A percentile compares a stretch with the other conserved stretches of the same genome.
These are phyloP conservation scores for Parasteatoda lunata DNA, from an alignment of 2,888 invertebrate species.

Conservation along the genomic window DNA sequence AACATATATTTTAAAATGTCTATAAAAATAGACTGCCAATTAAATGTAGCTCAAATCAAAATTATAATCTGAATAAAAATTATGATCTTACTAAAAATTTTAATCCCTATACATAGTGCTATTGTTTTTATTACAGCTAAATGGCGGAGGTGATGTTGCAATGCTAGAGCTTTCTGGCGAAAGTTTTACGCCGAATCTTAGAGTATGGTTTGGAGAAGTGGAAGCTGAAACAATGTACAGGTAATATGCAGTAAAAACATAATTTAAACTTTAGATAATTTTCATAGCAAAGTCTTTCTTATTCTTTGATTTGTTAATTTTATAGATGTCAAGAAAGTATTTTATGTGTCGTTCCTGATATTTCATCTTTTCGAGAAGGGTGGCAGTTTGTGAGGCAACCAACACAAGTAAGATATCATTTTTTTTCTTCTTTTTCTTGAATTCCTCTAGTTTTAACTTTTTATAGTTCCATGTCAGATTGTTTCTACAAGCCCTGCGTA, in stretches of 20 bases:
- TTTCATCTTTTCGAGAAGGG: constrained; percentile 94
- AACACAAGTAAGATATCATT: constrained; percentile 79
- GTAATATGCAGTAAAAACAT: constrained; percentile 22
- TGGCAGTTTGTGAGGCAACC: constrained; percentile 95
- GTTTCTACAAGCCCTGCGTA: too few relatives aligned
- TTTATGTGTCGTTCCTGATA: constrained; percentile 97
- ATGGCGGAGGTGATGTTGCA: constrained; percentile 97
- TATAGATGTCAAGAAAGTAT: constrained; percentile 89
- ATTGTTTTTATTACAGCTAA: constrained; percentile 76
- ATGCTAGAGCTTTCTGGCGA: constrained; percentile 97
- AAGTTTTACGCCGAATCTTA: constrained; percentile 95
- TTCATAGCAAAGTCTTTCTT: too few relatives aligned
- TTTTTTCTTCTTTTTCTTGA: not conserved
- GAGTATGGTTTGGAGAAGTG: constrained; percentile 96
- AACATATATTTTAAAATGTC: too few relatives aligned
- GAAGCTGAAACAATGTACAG: constrained; percentile 85
- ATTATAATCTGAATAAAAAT: not conserved
- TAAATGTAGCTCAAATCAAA: not conserved
- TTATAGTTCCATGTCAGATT: not conserved
- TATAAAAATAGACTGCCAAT: too few relatives aligned
- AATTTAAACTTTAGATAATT: too few relatives aligned
- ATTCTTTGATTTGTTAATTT: not conserved
- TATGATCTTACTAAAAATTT: not conserved
- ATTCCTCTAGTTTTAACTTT: not conserved
- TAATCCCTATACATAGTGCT: not conserved